Base-by-base conservation (phyloP, 2,888 invertebrate genomes). In the Cylindroiulus punctatus region DNA sequence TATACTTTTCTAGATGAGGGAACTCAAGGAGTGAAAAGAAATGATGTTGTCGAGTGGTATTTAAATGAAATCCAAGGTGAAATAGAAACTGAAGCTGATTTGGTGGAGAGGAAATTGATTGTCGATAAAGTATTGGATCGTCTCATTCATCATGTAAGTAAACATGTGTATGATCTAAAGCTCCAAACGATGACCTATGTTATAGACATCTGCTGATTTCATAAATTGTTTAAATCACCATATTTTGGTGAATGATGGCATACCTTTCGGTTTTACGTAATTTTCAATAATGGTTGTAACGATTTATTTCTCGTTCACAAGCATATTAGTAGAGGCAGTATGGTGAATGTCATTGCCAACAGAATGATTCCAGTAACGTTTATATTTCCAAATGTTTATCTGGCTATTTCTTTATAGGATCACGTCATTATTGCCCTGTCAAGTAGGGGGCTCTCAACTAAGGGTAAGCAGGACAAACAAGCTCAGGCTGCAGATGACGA, bases 61-160 rank as follows among this genome's bases (percentile, higher is more conserved):
- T 92, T 99, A 88, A 95, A 95, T 89, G 95, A 96, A 90, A 93
- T 98, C 86, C 95, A 95, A 88, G 94, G 95, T 87, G 95, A 96
- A 89, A 95, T 99, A 87, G 98, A 99, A 89, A 93, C 94, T 0
- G 98, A 99, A 90, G 96, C 96, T 30, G 98, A 99, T 89, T 92
- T 98, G 52, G 91, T 97, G 0, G 95, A 97, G 89, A 94, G 95
- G 90, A 98, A 98, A 91, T 94, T 94, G 19, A 92, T 99, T 36
- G 95, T 98, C 36, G 98, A 98, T 90, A 98, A 98, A 92, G 96
- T 99, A 87, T 94, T 99, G 86, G 97, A 98, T 90, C 93, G 98
- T 87, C 94, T 98, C 36, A 95, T 96, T 90, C 95, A 95, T 90
- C 95, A 95, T 89, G 95, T 95, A 91, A 92, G 94, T 84, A 84